Percentiles rank a stretch among this genome's conserved stretches.
These are phyloP conservation scores for Acrobasis suavella DNA, from an alignment of 2,888 invertebrate genomes.

Conservation along the genomic window DNA sequence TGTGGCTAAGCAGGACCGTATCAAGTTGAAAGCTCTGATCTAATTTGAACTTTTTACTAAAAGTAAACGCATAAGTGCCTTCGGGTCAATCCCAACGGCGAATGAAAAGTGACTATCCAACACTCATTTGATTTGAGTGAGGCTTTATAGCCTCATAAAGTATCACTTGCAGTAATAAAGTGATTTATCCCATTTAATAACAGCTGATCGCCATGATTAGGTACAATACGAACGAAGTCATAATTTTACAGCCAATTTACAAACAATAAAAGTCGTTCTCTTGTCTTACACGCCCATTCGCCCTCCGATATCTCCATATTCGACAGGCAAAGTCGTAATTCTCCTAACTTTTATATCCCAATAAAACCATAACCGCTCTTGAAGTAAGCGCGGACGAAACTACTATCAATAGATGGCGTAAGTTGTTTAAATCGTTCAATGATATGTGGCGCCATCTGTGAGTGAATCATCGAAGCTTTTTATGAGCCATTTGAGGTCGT, in stretches of 20 bases:
- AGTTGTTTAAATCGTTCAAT: slow-evolving; percentile 46
- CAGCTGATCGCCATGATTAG: slow-evolving; percentile 78
- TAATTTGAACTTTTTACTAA: no score
- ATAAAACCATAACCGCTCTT: slow-evolving; percentile 73
- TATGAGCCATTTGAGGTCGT: slow-evolving; percentile 71
- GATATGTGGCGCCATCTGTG: slow-evolving; percentile 71
- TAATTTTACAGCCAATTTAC: slow-evolving; percentile 84
- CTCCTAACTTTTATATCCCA: slow-evolving; percentile 80
- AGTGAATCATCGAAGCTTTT: slow-evolving; percentile 64
- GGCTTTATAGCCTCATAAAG: slow-evolving; percentile 67
- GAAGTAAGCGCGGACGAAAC: slow-evolving; percentile 45
- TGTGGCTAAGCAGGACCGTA: neutral
- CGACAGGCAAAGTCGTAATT: slow-evolving; percentile 63
- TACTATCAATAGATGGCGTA: slow-evolving; percentile 68
- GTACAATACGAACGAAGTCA: slow-evolving; percentile 77
- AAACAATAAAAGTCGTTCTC: slow-evolving; percentile 82
- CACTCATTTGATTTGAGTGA: slow-evolving; percentile 58
- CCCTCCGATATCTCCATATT: slow-evolving; percentile 80
- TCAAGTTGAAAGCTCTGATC: neutral
- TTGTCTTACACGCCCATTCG: slow-evolving; percentile 77
- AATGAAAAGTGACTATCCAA: slow-evolving; percentile 48
- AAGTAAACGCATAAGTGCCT: neutral
- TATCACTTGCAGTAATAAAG: slow-evolving; percentile 70
- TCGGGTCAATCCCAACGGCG: slow-evolving; percentile 32
- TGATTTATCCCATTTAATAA: slow-evolving; percentile 76